Evolutionary conservation across 2,888 invertebrate genomes (phyloP).

Genomic region (Rhopalosiphum nymphaeae): DNA sequence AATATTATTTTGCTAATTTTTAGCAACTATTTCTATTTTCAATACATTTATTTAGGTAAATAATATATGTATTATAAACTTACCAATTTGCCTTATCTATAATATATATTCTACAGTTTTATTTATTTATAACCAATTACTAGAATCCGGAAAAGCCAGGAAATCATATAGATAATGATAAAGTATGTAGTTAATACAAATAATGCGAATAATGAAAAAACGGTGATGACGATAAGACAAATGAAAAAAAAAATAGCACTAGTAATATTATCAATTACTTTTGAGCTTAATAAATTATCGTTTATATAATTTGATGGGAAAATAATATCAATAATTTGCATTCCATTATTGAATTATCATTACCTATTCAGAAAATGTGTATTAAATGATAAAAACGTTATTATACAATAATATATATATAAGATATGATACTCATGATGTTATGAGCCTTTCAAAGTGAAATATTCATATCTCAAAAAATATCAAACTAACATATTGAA

Average conservation of each 20-base stretch:
- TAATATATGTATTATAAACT: background rate
- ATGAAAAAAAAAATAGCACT: too few relatives aligned
- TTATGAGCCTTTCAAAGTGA: background rate
- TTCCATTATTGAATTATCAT: background rate
- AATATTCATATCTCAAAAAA: conserved; percentile 22
- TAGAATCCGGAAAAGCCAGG: background rate
- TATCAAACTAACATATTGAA: conserved; percentile 14
- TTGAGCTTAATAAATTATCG: too few relatives aligned
- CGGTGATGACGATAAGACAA: too few relatives aligned
- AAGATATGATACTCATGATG: background rate
- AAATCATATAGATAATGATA: background rate
- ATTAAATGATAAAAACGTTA: conserved; percentile 13
- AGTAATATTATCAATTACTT: too few relatives aligned
- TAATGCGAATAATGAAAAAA: background rate
- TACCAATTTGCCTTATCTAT: background rate
- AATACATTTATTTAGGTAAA: background rate
- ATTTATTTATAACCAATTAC: background rate
- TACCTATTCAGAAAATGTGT: background rate
- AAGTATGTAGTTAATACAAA: background rate
- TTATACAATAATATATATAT: background rate
- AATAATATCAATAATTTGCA: background rate
- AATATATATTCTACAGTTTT: background rate
- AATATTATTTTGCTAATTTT: background rate
- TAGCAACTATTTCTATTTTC: background rate
- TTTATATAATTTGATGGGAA: background rate